These are phyloP conservation scores for Athetis lepigone DNA, from an alignment of 2,888 invertebrate genomes.

Conservation along the genomic window DNA sequence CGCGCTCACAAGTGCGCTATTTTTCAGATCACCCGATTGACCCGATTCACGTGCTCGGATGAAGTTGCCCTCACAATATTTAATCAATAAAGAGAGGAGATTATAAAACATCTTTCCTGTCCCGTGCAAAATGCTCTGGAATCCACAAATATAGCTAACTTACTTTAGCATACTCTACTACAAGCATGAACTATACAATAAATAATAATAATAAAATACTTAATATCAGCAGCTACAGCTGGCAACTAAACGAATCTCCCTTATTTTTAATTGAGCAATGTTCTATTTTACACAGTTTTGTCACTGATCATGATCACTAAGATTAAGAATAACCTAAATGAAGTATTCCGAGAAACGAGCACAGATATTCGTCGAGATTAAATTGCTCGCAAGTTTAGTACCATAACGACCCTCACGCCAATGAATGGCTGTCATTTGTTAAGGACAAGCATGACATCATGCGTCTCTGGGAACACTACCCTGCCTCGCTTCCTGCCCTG, in stretches of 20 bases:
- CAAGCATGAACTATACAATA: too few species aligned
- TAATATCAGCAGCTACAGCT: too few species aligned
- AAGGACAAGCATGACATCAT: slow-evolving; percentile 71
- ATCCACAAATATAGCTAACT: too few species aligned
- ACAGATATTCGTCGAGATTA: slow-evolving; percentile 64
- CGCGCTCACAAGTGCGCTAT: too few species aligned
- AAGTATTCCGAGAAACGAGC: slow-evolving; percentile 60
- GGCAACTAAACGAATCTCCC: neutral
- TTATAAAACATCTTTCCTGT: too few species aligned
- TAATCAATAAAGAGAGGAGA: neutral
- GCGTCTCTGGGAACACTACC: slow-evolving; percentile 47
- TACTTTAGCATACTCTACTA: too few species aligned
- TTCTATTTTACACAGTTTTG: slow-evolving; percentile 16
- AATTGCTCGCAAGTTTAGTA: slow-evolving; percentile 64
- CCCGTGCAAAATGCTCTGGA: too few species aligned
- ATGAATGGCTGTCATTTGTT: slow-evolving; percentile 67
- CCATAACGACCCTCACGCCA: slow-evolving; percentile 62
- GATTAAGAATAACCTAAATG: slow-evolving; percentile 43
- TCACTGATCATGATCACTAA: slow-evolving; percentile 25
- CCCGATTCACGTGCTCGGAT: neutral
- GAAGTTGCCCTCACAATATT: neutral
- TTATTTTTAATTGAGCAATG: slow-evolving; percentile 8
- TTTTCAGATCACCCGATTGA: too few species aligned
- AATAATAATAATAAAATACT: too few species aligned
- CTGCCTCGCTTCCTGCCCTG: slow-evolving; percentile 37